Evolutionary conservation across 2,888 invertebrate genomes (phyloP).

Genomic region (Clostera curtula): DNA sequence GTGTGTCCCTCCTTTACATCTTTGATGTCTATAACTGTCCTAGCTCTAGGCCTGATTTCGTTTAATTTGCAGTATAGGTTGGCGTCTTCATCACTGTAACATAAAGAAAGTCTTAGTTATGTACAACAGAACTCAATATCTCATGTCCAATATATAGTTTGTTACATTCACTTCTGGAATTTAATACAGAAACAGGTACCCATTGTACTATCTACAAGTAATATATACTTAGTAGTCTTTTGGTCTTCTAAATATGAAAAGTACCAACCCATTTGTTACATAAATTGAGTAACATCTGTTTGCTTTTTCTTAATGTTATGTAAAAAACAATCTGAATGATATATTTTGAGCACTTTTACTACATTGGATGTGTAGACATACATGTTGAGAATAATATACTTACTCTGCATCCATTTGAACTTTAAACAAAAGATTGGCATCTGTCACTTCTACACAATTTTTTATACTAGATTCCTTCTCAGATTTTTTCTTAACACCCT

Average conservation of each 20-base stretch:
- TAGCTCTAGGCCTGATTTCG: conserved; percentile 81
- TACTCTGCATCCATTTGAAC: conserved; percentile 52
- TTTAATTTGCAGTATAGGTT: conserved; percentile 52
- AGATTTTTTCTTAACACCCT: conserved; percentile 20
- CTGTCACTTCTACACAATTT: conserved; percentile 15
- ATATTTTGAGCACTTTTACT: too few species aligned
- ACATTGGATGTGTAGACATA: not conserved
- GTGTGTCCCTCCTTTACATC: conserved; percentile 75
- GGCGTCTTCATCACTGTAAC: conserved; percentile 53
- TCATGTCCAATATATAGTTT: not conserved
- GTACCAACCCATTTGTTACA: too few species aligned
- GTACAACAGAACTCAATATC: conserved; percentile 1
- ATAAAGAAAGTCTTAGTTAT: too few species aligned
- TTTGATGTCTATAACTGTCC: conserved; percentile 60
- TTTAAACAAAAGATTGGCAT: conserved; percentile 58
- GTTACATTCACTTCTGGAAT: too few species aligned
- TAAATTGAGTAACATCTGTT: too few species aligned
- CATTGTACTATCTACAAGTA: too few species aligned
- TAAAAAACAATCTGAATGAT: too few species aligned
- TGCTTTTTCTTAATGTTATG: too few species aligned
- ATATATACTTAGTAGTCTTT: too few species aligned
- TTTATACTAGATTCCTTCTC: conserved; percentile 15
- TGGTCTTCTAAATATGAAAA: too few species aligned
- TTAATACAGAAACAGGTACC: too few species aligned
- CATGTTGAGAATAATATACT: conserved; percentile 23